Conservation (phyloP, 2,797 vertebrate genomes). For the Lophius americanus region DNA sequence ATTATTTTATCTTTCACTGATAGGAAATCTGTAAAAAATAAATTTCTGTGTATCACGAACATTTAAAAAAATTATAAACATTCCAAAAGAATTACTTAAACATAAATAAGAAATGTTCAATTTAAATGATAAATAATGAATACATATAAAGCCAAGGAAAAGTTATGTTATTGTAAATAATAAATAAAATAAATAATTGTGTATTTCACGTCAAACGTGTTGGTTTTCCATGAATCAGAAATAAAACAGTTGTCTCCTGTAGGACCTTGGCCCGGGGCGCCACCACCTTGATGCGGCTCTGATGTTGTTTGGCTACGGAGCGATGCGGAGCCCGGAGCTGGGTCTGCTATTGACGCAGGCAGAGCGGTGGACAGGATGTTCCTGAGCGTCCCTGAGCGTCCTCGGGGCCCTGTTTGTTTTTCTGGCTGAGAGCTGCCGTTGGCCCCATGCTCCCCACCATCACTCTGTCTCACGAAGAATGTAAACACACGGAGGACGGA, state of each 20-base stretch:
- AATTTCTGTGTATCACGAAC: too few relatives aligned
- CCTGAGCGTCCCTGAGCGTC: conserved; percentile 40
- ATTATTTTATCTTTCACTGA: too few relatives aligned
- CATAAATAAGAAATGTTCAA: too few relatives aligned
- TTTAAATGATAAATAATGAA: too few relatives aligned
- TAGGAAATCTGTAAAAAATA: too few relatives aligned
- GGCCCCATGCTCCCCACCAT: conserved; percentile 11
- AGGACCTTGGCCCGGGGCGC: conserved; percentile 1
- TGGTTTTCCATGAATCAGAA: conserved; percentile 11
- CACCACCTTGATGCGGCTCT: conserved; percentile 5
- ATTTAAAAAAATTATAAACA: too few relatives aligned
- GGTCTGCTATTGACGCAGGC: conserved; percentile 70
- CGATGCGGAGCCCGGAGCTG: conserved; percentile 47
- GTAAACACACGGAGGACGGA: conserved; percentile 57
- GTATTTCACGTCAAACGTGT: not conserved
- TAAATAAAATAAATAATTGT: too few relatives aligned
- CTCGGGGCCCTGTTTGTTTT: conserved; percentile 77
- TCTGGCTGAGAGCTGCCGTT: conserved; percentile 60
- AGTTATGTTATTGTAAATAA: too few relatives aligned
- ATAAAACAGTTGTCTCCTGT: not conserved
- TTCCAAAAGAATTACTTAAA: too few relatives aligned
- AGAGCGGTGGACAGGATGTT: conserved; percentile 71
- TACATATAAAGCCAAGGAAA: too few relatives aligned
- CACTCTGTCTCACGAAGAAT: conserved; percentile 68
- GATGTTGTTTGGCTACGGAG: conserved; percentile 52